A percentile compares a stretch with the other conserved stretches of the same genome.
These are phyloP conservation scores for Raja brachyura DNA, from an alignment of 2,113 vertebrate genomes.

Conservation along the genomic window DNA sequence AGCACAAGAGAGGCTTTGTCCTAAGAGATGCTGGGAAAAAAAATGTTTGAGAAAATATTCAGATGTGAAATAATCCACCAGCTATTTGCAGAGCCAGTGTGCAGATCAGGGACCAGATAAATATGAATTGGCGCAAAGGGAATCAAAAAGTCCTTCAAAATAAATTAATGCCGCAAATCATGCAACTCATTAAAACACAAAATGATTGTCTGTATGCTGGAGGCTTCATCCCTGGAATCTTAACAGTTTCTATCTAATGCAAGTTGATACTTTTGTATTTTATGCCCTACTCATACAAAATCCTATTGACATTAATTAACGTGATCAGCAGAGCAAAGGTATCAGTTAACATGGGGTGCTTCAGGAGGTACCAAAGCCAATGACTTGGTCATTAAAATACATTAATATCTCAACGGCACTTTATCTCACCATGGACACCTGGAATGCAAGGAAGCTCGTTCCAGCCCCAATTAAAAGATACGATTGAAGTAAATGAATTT, in stretches of 20 bases:
- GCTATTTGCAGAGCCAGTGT: neutral
- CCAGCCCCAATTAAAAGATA: neutral
- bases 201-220: neutral
- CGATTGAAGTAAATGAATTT: neutral
- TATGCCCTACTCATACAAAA: neutral
- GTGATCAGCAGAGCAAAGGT: neutral
- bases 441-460: neutral
- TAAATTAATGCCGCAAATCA: neutral
- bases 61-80: neutral
- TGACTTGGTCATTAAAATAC: slow-evolving; percentile 3
- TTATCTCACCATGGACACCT: neutral
- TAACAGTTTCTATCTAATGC: neutral
- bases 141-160: slow-evolving; percentile 5
- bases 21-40: neutral
- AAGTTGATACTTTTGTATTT: neutral
- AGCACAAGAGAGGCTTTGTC: neutral
- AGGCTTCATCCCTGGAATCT: neutral
- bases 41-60: neutral
- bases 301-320: slow-evolving; percentile 1
- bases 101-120: neutral
- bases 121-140: neutral
- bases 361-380: neutral
- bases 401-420: neutral
- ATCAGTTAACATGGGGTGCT: neutral
- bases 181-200: neutral